Evolutionary conservation across 2,888 invertebrate genomes (phyloP).

Genomic region (Scelioninae gen. 1): DNA sequence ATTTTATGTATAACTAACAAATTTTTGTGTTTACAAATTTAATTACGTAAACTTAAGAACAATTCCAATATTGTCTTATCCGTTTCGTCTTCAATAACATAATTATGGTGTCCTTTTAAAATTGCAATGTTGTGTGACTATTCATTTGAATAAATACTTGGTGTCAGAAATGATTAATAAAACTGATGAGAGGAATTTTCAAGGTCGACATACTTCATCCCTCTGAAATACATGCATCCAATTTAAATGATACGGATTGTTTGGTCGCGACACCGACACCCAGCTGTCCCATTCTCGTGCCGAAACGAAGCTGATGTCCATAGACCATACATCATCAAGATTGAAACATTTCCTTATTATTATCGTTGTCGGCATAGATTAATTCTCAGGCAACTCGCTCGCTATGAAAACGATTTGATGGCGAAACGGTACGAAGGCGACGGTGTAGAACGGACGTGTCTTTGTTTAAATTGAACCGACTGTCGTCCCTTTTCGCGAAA

Average conservation of each 20-base stretch:
- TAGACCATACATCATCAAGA: slow-evolving; percentile 82
- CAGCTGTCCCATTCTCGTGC: slow-evolving; percentile 56
- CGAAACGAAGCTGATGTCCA: slow-evolving; percentile 70
- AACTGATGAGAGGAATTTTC: slow-evolving; percentile 36
- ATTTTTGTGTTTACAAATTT: no score
- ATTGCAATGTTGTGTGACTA: slow-evolving; percentile 17
- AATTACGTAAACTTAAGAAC: no score
- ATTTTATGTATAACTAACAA: no score
- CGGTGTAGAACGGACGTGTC: slow-evolving; percentile 74
- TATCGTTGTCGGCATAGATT: slow-evolving; percentile 83
- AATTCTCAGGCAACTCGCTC: slow-evolving; percentile 78
- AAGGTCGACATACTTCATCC: slow-evolving; percentile 54
- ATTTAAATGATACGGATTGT: slow-evolving; percentile 69
- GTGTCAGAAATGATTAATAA: slow-evolving; percentile 41
- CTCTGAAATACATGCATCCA: slow-evolving; percentile 53
- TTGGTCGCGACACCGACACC: slow-evolving; percentile 61
- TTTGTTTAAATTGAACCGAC: slow-evolving; percentile 79
- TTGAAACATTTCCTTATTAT: slow-evolving; percentile 85
- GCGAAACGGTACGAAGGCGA: slow-evolving; percentile 74
- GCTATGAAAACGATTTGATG: slow-evolving; percentile 74
- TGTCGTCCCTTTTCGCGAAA: slow-evolving; percentile 72
- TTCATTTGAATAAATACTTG: slow-evolving; percentile 6
- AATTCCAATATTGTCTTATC: no score
- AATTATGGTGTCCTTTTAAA: not conserved
- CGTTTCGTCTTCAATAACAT: no score